phyloP scores from a whole-genome alignment of 2,888 invertebrate species.

The Agrenia bidenticulata region DNA sequence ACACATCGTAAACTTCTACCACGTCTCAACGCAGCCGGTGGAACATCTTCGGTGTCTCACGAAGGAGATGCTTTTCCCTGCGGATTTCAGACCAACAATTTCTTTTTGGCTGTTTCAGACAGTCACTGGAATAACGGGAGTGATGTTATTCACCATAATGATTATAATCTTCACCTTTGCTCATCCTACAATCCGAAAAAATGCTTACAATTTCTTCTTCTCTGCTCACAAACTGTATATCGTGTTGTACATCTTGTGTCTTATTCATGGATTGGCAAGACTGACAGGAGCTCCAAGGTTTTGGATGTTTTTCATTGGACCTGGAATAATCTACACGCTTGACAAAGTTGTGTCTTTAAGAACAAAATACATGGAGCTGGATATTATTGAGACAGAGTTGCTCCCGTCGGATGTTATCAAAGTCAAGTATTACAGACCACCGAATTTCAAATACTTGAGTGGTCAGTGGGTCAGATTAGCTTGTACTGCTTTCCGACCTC shows the following conservation, averaged over 20 bases:
- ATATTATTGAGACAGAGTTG: constrained; percentile 89
- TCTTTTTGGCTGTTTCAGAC: constrained; percentile 95
- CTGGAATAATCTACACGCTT: constrained; percentile 82
- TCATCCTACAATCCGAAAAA: constrained; percentile 85
- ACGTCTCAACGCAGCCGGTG: constrained; percentile 91
- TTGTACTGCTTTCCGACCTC: constrained; percentile 83
- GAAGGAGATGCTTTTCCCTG: constrained; percentile 88
- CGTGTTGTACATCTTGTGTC: constrained; percentile 76
- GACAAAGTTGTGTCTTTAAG: constrained; percentile 90
- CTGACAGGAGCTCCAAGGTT: constrained; percentile 88
- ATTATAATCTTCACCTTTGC: constrained; percentile 96
- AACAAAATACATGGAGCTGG: constrained; percentile 86
- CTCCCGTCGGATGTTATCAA: constrained; percentile 92
- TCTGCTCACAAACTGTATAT: constrained; percentile 88
- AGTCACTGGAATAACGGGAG: constrained; percentile 85
- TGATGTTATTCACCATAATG: constrained; percentile 84
- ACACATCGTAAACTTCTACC: constrained; percentile 96
- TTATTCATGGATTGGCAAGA: constrained; percentile 87
- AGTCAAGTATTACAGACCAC: constrained; percentile 91
- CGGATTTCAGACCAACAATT: constrained; percentile 90
- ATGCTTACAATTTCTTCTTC: constrained; percentile 95
- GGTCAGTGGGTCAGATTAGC: constrained; percentile 93
- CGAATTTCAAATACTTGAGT: constrained; percentile 88
- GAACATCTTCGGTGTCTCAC: constrained; percentile 90
- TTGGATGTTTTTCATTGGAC: constrained; percentile 91